Evolutionary conservation across 2,888 invertebrate species (phyloP).

Genomic region (Eilema depressum): DNA sequence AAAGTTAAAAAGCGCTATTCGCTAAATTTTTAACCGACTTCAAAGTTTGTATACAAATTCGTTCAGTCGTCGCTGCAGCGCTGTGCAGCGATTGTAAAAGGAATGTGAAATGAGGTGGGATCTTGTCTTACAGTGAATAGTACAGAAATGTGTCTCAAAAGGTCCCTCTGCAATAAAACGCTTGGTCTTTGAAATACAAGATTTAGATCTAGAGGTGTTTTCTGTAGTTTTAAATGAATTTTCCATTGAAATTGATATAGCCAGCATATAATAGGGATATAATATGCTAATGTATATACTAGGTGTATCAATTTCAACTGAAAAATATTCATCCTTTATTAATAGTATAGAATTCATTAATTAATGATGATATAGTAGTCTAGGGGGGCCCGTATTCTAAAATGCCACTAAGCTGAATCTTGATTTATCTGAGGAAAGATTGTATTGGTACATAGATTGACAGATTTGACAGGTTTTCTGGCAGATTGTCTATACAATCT

Average conservation of each 20-base stretch:
- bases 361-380: no score
- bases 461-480: no score
- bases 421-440: no score
- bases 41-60: conserved; percentile 46
- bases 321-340: no score
- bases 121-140: conserved; percentile 42
- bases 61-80: conserved; percentile 32
- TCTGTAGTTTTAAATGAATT: neutral
- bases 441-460: no score
- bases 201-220: neutral
- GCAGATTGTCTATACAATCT: no score
- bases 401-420: no score
- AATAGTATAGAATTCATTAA: no score
- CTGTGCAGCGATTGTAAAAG: conserved; percentile 44
- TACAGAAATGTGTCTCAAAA: conserved; percentile 33
- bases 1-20: conserved; percentile 35
- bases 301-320: no score
- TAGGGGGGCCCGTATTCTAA: no score
- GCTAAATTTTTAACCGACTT: conserved; percentile 39
- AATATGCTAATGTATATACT: no score
- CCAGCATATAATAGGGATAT: no score
- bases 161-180: conserved; percentile 25
- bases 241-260: neutral
- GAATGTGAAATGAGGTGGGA: conserved; percentile 54
- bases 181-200: conserved; percentile 31